phyloP scores from a whole-genome alignment of 2,797 vertebrate genomes.

The Smutsia temminckii region DNA sequence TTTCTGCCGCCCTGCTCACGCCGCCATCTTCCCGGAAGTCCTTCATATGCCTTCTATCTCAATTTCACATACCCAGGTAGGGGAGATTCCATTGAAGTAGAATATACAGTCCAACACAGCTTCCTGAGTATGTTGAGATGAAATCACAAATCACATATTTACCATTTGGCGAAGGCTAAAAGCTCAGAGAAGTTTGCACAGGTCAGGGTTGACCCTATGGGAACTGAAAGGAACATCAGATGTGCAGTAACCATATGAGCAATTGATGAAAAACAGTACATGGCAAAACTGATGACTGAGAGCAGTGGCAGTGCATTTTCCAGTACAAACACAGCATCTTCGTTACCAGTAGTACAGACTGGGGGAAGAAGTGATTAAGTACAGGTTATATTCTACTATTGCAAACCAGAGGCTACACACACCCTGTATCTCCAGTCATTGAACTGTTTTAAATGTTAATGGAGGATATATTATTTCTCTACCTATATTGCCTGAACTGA shows the following conservation, averaged over 20 bases:
- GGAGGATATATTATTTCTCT: conserved; percentile 24
- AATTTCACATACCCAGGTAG: neutral
- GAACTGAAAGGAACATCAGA: conserved; percentile 38
- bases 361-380: conserved; percentile 19
- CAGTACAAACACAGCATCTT: conserved; percentile 62
- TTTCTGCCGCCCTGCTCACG: too few species aligned
- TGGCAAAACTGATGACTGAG: conserved; percentile 65
- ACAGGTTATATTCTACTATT: conserved; percentile 25
- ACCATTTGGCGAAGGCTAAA: neutral
- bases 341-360: conserved; percentile 42
- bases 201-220: conserved; percentile 26
- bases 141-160: neutral
- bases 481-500: accelerated
- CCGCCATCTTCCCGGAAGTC: too few species aligned
- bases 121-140: neutral
- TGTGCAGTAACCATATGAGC: conserved; percentile 65
- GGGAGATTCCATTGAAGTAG: neutral
- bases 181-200: neutral
- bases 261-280: conserved; percentile 77
- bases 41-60: neutral
- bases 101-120: neutral
- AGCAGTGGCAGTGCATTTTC: neutral
- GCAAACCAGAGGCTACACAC: conserved; percentile 53
- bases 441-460: conserved; percentile 33
- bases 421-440: conserved; percentile 60